Conservation (phyloP, 2,797 vertebrate species). For the Tenualosa ilisha region DNA sequence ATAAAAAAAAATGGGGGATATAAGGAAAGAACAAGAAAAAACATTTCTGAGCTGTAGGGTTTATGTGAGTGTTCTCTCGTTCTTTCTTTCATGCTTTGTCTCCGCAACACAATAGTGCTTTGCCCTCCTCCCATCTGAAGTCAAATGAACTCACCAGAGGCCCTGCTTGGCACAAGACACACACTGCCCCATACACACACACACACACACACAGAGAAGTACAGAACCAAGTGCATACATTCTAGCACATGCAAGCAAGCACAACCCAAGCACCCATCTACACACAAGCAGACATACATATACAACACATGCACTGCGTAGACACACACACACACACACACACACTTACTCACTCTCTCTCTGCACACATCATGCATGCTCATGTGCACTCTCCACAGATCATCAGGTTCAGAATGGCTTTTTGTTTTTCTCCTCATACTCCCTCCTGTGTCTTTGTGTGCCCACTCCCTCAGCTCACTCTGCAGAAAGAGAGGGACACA, state of each 20-base stretch:
- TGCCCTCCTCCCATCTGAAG: neutral
- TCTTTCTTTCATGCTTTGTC: neutral
- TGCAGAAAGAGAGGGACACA: neutral
- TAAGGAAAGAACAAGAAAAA: neutral
- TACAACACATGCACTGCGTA: neutral
- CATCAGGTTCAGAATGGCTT: conserved; percentile 2
- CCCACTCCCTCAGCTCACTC: neutral
- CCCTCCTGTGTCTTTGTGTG: neutral
- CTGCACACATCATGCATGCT: neutral
- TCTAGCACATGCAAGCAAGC: neutral
- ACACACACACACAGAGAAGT: neutral
- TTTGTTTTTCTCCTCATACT: neutral
- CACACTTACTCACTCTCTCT: neutral
- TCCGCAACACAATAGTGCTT: neutral
- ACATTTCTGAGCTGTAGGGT: neutral
- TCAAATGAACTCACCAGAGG: neutral
- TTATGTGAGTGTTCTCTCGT: neutral
- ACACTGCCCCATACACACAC: neutral
- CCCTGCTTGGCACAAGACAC: neutral
- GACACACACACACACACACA: neutral
- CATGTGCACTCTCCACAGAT: neutral
- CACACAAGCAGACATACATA: neutral
- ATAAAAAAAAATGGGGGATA: neutral
- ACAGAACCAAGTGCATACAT: neutral
- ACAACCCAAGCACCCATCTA: neutral